Conservation (phyloP, 2,888 invertebrate species). For the Osedax fenrisi region DNA sequence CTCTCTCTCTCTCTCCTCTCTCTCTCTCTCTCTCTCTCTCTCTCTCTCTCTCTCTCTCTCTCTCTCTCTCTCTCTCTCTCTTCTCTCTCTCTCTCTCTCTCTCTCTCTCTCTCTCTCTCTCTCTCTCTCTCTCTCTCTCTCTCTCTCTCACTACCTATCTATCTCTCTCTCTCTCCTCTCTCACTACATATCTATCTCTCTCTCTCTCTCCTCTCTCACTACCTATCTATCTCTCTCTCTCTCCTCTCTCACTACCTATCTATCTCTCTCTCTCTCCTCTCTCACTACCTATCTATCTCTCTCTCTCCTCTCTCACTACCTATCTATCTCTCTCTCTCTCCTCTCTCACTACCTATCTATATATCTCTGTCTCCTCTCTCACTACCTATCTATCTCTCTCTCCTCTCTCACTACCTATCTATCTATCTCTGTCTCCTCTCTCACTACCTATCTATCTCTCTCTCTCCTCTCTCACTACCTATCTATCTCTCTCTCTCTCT, state of each 20-base stretch:
- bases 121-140: background rate
- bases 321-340: background rate
- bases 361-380: no score
- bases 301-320: background rate
- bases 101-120: constrained; percentile 4
- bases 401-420: background rate
- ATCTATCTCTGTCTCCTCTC: background rate
- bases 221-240: background rate
- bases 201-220: no score
- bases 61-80: no score
- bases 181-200: background rate
- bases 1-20: constrained; percentile 5
- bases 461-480: no score
- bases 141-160: background rate
- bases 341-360: no score
- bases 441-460: background rate
- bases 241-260: background rate
- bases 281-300: background rate
- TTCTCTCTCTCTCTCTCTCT: background rate
- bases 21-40: constrained; percentile 10
- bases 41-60: no score
- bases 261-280: background rate
- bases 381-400: background rate
- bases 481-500: constrained; percentile 2
- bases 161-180: constrained; percentile 3